phyloP scores from a whole-genome alignment of 2,113 vertebrate genomes.

The Carassius carassius region DNA sequence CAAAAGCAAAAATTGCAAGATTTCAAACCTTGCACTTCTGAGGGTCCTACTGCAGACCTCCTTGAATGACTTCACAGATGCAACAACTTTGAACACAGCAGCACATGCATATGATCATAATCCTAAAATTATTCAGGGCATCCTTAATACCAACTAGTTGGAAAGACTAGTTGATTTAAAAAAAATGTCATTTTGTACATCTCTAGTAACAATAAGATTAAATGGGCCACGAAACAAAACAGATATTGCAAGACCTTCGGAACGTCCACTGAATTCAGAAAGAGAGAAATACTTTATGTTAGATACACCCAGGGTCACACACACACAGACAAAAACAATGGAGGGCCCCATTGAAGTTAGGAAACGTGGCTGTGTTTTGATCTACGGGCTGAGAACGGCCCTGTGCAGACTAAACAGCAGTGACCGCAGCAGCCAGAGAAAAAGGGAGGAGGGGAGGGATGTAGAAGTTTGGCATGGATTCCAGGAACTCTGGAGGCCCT shows the following conservation, averaged over 20 bases:
- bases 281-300: conserved; percentile 40
- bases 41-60: not conserved
- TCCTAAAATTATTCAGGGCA: not conserved
- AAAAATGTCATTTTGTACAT: not conserved
- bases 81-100: not conserved
- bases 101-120: not conserved
- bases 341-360: conserved; percentile 31
- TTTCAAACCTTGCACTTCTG: not conserved
- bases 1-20: no score
- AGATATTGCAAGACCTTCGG: conserved; percentile 12
- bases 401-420: conserved; percentile 77
- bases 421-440: conserved; percentile 56
- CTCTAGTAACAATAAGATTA: not conserved
- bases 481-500: conserved; percentile 51
- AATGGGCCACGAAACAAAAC: conserved; percentile 23
- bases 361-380: conserved; percentile 67
- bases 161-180: not conserved
- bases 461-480: conserved; percentile 48
- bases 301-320: conserved; percentile 19
- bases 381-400: conserved; percentile 59
- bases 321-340: conserved; percentile 53
- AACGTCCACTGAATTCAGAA: conserved; percentile 19
- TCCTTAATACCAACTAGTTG: not conserved
- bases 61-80: not conserved
- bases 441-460: conserved; percentile 41